Base-by-base conservation (phyloP, 2,113 vertebrate species). In the Podocnemis expansa region DNA sequence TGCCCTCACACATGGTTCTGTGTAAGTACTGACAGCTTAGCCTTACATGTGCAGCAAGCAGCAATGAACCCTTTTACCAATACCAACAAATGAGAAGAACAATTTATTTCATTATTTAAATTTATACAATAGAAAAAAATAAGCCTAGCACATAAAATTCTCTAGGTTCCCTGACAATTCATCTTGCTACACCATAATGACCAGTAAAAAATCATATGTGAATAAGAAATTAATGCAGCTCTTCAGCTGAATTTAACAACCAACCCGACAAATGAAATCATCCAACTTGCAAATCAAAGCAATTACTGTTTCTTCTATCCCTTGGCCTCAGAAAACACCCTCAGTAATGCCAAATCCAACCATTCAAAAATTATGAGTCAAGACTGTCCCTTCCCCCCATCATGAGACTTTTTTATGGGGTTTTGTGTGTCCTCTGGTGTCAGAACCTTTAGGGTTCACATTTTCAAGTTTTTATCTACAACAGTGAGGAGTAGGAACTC, bases 341-440 rank as follows among this genome's bases (percentile, higher is more conserved):
- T 10, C 38, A 31, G 29, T 8, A 29, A 41, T 56, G 38, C 11
- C 56, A 11, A 56, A n/a, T 34, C 84, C 14, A 91, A 10, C 10
- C 41, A n/a, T 84, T 31, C 24, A 88, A 84, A 91, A 89, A 19
- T 88, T 17, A 25, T 56, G 6, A 87, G 10, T 19, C 19, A 47
- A 25, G 89, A 86, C 12, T n/a, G n/a, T n/a, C n/a, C n/a, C n/a
- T n/a, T n/a, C 13, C 2, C 12, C 2, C 67, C 90, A 82, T 6
- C 2, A 38, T 0, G 0, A 24, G 19, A 86, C n/a, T n/a, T n/a
- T 12, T 63, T 84, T 34, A 31, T 4, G n/a, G 34, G 22, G 10
- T 52, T 38, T 38, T 34, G 21, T n/a, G 8, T 80, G 2, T 54
- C 86, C 84, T 51, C 41, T 95, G 45, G 5, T 70, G 52, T 43